Evolutionary conservation across 2,113 vertebrate species (phyloP).

Genomic region (Phaetusa simplex): DNA sequence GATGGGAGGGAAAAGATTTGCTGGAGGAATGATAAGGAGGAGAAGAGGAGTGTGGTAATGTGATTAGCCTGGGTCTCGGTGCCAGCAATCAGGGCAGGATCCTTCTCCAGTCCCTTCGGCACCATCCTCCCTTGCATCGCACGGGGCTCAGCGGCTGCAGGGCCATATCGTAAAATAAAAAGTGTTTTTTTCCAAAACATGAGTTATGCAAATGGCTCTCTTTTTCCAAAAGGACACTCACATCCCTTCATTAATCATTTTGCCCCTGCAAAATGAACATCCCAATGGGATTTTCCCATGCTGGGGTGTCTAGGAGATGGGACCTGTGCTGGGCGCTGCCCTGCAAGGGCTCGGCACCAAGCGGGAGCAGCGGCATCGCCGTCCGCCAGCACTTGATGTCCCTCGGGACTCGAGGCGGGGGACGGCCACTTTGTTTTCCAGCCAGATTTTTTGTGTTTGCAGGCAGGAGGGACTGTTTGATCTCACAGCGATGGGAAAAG

Average conservation of each 20-base stretch:
- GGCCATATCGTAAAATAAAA: background rate
- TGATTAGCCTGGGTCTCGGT: background rate
- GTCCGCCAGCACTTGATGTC: background rate
- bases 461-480: constrained; percentile 45
- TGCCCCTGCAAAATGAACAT: background rate
- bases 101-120: background rate
- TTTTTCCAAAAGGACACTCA: background rate
- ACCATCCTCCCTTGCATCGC: fast-evolving
- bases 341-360: background rate
- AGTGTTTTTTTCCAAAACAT: fast-evolving
- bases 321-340: background rate
- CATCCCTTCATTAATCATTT: background rate
- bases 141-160: background rate
- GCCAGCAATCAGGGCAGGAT: background rate
- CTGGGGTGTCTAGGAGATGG: background rate
- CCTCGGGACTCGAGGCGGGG: background rate
- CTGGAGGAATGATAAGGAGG: background rate
- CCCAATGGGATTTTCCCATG: background rate
- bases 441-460: background rate
- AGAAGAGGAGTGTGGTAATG: fast-evolving
- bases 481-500: background rate
- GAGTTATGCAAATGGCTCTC: background rate
- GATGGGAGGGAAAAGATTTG: background rate
- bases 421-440: background rate
- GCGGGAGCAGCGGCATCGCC: background rate